Conservation (phyloP, 2,797 vertebrate genomes). For the Urocyon cinereoargenteus region DNA sequence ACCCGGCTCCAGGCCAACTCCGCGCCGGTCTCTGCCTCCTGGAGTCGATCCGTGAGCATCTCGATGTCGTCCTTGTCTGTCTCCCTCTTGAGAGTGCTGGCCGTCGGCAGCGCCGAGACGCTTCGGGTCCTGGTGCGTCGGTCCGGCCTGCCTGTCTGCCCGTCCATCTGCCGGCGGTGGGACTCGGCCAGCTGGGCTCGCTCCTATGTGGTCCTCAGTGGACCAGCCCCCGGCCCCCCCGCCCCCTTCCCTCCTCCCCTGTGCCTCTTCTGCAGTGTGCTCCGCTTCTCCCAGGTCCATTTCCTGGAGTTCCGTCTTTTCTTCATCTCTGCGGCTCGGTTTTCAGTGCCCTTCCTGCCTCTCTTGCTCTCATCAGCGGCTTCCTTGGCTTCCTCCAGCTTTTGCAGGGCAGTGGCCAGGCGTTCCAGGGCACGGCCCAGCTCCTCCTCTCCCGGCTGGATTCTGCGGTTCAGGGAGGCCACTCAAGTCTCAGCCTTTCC, state of each 20-base stretch:
- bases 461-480: constrained; percentile 91
- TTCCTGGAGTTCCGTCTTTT: constrained; percentile 99
- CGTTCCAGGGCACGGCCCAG: constrained; percentile 93
- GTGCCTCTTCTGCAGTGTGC: constrained; percentile 97
- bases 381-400: constrained; percentile 95
- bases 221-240: constrained; percentile 94
- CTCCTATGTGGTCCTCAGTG: constrained; percentile 93
- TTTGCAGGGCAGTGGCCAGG: constrained; percentile 91
- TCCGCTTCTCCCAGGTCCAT: constrained; percentile 98
- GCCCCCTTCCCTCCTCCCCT: constrained; percentile 95
- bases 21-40: background rate
- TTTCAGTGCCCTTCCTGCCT: constrained; percentile 98
- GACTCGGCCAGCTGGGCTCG: constrained; percentile 93
- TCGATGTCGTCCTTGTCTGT: background rate
- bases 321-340: constrained; percentile 97
- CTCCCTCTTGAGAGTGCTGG: constrained; percentile 84
- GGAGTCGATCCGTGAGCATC: background rate
- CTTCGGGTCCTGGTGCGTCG: constrained; percentile 95
- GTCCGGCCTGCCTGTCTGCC: constrained; percentile 94
- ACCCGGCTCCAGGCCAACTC: too few species aligned
- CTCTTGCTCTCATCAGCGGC: constrained; percentile 94
- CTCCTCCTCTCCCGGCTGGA: constrained; percentile 95
- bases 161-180: constrained; percentile 92
- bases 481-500: constrained; percentile 94
- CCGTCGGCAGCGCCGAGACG: constrained; percentile 94